phyloP scores from a whole-genome alignment of 2,888 invertebrate species.

The Acanthosepion pharaonis region DNA sequence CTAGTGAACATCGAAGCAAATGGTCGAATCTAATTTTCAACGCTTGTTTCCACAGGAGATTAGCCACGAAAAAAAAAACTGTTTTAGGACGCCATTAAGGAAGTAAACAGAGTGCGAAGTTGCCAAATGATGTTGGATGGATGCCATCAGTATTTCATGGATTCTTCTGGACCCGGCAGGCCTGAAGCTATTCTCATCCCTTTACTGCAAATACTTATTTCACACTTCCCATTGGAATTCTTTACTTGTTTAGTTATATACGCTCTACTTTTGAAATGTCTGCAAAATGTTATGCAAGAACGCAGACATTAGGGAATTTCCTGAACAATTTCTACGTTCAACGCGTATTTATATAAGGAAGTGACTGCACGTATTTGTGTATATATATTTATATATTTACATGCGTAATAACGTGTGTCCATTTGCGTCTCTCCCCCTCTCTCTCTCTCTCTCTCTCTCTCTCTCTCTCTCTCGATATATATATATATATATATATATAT shows the following conservation, averaged over 20 bases:
- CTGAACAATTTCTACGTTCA: neutral
- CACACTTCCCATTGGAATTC: neutral
- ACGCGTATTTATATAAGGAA: neutral
- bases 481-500: no score
- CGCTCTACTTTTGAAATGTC: neutral
- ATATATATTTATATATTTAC: neutral
- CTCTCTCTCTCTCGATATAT: no score
- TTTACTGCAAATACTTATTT: neutral
- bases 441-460: no score
- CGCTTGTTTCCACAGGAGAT: neutral
- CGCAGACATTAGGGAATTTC: neutral
- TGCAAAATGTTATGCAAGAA: neutral
- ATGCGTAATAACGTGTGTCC: neutral
- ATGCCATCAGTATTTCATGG: neutral
- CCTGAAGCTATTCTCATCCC: neutral
- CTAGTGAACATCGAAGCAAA: neutral
- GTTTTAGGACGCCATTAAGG: neutral
- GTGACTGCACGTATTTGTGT: neutral
- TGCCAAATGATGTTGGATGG: neutral
- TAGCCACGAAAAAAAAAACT: neutral
- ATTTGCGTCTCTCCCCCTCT: no score
- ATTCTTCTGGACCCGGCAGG: neutral
- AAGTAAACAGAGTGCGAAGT: constrained; percentile 6
- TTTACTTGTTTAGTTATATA: neutral
- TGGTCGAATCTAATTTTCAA: constrained; percentile 13